Percentiles rank a stretch among this genome's conserved stretches.
Evolutionary conservation across 2,888 invertebrate species (phyloP).

Genomic region (Leistus spinibarbis): DNA sequence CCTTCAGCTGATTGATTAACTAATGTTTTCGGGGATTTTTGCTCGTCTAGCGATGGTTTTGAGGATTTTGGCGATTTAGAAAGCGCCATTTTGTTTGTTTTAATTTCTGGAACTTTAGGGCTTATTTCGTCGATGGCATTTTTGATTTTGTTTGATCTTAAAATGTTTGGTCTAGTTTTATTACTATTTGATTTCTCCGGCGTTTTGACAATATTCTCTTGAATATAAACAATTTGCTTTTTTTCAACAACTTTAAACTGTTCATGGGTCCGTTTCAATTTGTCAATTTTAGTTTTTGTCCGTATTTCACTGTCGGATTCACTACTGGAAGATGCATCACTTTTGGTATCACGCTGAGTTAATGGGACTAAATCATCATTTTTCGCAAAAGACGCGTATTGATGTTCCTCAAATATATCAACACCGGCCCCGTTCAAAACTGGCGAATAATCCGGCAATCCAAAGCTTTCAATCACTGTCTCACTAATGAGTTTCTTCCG

Average conservation of each 20-base stretch:
- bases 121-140: too few relatives aligned
- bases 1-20: background rate
- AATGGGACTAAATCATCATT: background rate
- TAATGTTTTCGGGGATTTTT: background rate
- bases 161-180: background rate
- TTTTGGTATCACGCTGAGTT: background rate
- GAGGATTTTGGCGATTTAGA: background rate
- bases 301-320: background rate
- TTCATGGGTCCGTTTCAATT: background rate
- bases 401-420: background rate
- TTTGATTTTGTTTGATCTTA: conserved; percentile 23
- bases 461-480: conserved; percentile 49
- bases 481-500: conserved; percentile 46
- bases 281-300: background rate
- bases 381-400: background rate
- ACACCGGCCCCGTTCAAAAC: conserved; percentile 26
- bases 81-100: background rate
- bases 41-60: background rate
- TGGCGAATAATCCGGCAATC: conserved; percentile 49
- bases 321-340: background rate
- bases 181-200: background rate
- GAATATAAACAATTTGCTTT: background rate
- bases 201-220: background rate
- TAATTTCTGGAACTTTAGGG: background rate
- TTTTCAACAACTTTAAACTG: background rate